Conservation (phyloP, 2,888 invertebrate genomes). For the Ophonus ardosiacus region DNA sequence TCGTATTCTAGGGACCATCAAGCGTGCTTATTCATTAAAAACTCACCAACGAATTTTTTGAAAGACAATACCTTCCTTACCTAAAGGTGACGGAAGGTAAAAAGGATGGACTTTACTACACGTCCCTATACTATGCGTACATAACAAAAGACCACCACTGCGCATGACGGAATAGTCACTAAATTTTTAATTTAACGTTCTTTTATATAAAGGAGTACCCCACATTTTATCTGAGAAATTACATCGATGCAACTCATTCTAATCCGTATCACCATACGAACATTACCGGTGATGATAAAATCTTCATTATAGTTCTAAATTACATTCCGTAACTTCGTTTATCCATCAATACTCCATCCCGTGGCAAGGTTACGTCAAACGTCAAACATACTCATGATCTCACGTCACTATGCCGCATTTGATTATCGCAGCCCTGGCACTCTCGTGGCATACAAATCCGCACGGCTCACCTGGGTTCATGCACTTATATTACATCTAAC, state of each 20-base stretch:
- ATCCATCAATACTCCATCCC: neutral
- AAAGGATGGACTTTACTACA: no score
- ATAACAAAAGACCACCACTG: no score
- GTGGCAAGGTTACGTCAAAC: neutral
- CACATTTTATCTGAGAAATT: neutral
- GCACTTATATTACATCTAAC: constrained; percentile 5
- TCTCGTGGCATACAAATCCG: neutral
- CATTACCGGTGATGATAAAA: neutral
- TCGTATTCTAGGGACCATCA: no score
- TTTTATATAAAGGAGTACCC: no score
- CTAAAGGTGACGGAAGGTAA: no score
- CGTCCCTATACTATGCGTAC: no score
- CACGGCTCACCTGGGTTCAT: neutral
- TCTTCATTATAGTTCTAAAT: neutral
- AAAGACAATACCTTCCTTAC: no score
- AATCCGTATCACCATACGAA: neutral
- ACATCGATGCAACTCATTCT: neutral
- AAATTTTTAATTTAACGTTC: no score
- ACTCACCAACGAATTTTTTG: no score
- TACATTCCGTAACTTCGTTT: neutral
- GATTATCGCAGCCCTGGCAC: neutral
- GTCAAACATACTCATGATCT: neutral
- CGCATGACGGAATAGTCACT: no score
- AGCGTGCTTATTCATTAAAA: no score
- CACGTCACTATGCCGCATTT: neutral